phyloP scores from a whole-genome alignment of 1,140 invertebrate species.

The Caerostris extrusa region DNA sequence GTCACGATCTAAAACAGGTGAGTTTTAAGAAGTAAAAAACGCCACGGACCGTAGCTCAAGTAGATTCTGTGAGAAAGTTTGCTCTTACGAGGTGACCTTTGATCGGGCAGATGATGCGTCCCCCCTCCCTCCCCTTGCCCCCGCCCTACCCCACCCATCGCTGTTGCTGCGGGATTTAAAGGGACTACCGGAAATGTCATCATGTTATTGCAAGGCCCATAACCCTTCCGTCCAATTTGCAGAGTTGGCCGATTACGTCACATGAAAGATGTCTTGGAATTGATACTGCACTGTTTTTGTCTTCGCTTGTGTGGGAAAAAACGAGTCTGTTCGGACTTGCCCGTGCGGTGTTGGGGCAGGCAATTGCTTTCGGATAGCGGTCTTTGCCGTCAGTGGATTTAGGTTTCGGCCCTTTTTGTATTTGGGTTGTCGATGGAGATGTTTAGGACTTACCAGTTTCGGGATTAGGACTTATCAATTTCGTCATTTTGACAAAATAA shows the following conservation, averaged over 20 bases:
- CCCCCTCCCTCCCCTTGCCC: neutral
- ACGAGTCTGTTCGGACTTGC: neutral
- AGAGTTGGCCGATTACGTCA: constrained; percentile 30
- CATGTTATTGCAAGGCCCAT: constrained; percentile 46
- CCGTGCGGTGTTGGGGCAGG: neutral
- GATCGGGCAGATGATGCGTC: constrained; percentile 65
- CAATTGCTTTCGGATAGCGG: neutral
- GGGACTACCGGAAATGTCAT: constrained; percentile 68
- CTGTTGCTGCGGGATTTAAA: neutral
- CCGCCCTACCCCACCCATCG: constrained; percentile 18
- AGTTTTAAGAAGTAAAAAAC: constrained; percentile 61
- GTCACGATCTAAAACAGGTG: constrained; percentile 72
- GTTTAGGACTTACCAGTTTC: no score
- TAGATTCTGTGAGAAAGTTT: constrained; percentile 75
- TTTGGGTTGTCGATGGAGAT: no score
- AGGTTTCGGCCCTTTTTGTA: neutral
- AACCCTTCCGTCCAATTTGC: constrained; percentile 13
- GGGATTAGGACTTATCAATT: no score
- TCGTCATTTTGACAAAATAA: no score
- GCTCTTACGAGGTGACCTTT: constrained; percentile 69
- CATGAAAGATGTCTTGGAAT: constrained; percentile 37
- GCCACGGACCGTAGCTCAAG: constrained; percentile 49
- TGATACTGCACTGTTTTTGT: neutral
- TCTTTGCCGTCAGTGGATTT: neutral
- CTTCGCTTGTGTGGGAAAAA: constrained; percentile 21